These are phyloP conservation scores for Ochropleura plecta DNA, from an alignment of 2,888 invertebrate species.

Conservation along the genomic window DNA sequence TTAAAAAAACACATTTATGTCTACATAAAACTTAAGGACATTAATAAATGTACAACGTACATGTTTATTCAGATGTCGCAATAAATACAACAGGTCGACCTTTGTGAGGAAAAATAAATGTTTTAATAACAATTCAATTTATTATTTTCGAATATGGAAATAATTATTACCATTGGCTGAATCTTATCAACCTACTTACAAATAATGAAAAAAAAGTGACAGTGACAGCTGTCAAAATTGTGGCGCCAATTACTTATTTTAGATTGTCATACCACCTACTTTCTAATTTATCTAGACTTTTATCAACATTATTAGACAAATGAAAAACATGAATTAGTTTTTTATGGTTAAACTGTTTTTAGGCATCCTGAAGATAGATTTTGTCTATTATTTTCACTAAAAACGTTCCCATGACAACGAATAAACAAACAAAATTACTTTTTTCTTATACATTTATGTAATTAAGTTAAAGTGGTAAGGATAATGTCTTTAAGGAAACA, in stretches of 20 bases:
- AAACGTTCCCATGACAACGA: constrained; percentile 3
- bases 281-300: background rate
- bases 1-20: background rate
- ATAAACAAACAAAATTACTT: constrained; percentile 14
- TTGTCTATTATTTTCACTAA: background rate
- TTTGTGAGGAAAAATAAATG: constrained; percentile 28
- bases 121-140: constrained; percentile 18
- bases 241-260: background rate
- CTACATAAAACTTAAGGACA: constrained; percentile 5
- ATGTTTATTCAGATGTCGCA: constrained; percentile 44
- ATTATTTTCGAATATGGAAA: constrained; percentile 7
- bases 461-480: constrained; percentile 1
- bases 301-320: background rate
- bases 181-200: background rate
- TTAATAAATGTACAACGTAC: constrained; percentile 8
- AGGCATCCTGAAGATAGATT: background rate
- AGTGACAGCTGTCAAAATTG: constrained; percentile 32
- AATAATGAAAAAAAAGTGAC: background rate
- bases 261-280: background rate
- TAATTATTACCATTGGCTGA: background rate
- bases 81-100: constrained; percentile 40
- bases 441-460: background rate
- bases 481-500: constrained; percentile 15
- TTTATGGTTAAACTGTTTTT: background rate
- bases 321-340: background rate